Conservation (phyloP, 2,888 invertebrate species). For the Lypha dubia region DNA sequence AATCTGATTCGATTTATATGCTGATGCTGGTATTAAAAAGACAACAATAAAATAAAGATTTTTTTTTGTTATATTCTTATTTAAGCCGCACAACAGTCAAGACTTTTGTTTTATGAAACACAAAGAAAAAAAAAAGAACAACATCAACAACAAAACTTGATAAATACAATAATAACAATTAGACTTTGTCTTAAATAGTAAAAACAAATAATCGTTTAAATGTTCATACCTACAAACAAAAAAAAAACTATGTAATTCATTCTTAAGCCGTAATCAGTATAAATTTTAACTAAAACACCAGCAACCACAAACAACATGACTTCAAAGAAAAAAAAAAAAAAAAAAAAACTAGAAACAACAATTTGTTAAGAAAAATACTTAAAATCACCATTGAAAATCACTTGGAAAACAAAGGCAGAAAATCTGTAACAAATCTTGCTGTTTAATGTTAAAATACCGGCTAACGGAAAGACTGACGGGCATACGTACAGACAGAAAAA, state of each 20-base stretch:
- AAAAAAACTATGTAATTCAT: constrained; percentile 64
- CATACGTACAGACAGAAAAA: constrained; percentile 3
- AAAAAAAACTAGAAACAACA: constrained; percentile 56
- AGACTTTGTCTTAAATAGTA: constrained; percentile 27
- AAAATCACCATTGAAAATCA: constrained; percentile 66
- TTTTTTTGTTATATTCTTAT: constrained; percentile 3
- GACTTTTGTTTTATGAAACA: no score
- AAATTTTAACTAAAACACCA: constrained; percentile 51
- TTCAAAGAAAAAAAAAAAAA: constrained; percentile 7
- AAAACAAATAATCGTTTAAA: constrained; percentile 24
- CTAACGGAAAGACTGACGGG: constrained; percentile 2
- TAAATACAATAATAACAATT: constrained; percentile 48
- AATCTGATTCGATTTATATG: neutral
- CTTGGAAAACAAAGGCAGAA: constrained; percentile 23
- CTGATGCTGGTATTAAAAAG: constrained; percentile 25
- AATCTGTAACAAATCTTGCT: constrained; percentile 22
- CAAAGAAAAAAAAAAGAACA: no score
- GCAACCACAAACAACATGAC: constrained; percentile 24
- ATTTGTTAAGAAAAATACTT: constrained; percentile 70
- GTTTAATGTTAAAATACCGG: constrained; percentile 2
- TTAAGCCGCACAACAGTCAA: neutral
- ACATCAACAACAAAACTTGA: constrained; percentile 3
- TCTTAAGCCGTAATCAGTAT: constrained; percentile 66
- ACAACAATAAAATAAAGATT: neutral
- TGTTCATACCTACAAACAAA: neutral